Evolutionary conservation across 1,140 invertebrate species (phyloP), one percentile per base, ranked within the genome.

Genomic region (Aphelenchoides avenae): DNA sequence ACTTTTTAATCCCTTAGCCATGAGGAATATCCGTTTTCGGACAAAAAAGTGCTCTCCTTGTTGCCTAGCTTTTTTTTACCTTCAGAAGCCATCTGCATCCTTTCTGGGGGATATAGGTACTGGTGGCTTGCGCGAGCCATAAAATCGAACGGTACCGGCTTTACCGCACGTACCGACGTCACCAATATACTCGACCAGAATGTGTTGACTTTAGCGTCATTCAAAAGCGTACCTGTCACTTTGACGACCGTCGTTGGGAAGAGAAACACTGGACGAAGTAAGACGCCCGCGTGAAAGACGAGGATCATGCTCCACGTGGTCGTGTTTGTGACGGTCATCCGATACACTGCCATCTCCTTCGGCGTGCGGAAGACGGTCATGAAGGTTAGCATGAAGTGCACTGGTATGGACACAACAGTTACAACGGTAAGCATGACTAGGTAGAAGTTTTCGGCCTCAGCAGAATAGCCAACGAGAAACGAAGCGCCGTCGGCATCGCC

Each of bases 261-360:
- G 4, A 56, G 2, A 9, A 59, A 59, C 11, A 56, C 53, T 24
- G 53, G 53, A 9, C 53, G 9, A 59, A 56, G 5, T 4, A 56
- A 34, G 5, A 56, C 20, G 55, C 53, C 53, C 15, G 18, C 60
- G n/a, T 61, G 30, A 7, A 56, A 61, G n/a, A 60, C 30, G 5
- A 56, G 15, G 9, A 61, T 11, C 57, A 56, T 20, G 49, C 31
- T 37, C 53, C 53, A 56, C 5, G 39, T 26, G 26, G 13, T 20
- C 11, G 53, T 56, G 57, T 63, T 56, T 11, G 53, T 64, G 20
- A 56, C 57, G 13, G 53, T 56, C 11, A 56, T 15, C 13, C 55
- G 18, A 40, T 56, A 56, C 18, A 61, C 63, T 24, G 48, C 20
- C 53, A 56, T 56, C 20, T 56, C 55, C n/a, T n/a, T n/a, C n/a